A percentile compares a stretch with the other conserved stretches of the same genome.
Conservation (phyloP, 2,888 invertebrate genomes). For the Aphidoletes aphidimyza region DNA sequence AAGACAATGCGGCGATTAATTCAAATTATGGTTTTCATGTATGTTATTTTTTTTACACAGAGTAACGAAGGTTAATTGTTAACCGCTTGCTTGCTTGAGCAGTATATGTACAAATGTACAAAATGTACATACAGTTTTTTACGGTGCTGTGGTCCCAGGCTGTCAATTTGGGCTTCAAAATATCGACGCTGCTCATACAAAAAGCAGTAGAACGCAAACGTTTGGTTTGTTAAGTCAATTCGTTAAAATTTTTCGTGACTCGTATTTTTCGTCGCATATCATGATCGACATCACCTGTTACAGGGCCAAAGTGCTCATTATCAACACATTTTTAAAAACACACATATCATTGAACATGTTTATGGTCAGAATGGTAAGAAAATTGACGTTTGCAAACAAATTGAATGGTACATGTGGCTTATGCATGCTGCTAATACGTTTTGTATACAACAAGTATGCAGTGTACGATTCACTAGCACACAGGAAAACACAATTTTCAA, state of each 20-base stretch:
- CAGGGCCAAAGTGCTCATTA: conserved; percentile 14
- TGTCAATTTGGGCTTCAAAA: too few species aligned
- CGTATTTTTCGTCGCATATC: neutral
- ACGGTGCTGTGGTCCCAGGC: too few species aligned
- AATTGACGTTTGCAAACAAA: too few species aligned
- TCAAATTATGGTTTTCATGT: neutral
- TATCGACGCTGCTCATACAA: too few species aligned
- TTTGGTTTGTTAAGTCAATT: neutral
- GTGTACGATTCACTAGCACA: neutral
- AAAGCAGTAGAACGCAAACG: neutral
- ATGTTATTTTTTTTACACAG: neutral
- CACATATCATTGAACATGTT: neutral
- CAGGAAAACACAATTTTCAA: neutral
- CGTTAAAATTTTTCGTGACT: neutral
- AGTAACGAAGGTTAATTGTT: too few species aligned
- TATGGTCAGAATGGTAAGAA: too few species aligned
- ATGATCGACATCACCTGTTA: neutral
- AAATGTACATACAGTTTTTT: too few species aligned
- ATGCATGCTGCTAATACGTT: neutral
- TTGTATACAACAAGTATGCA: neutral
- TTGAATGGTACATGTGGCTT: neutral
- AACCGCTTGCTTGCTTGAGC: too few species aligned
- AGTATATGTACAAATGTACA: too few species aligned
- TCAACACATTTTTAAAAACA: neutral
- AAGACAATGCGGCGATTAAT: conserved; percentile 2